Conservation (phyloP, 2,888 invertebrate species). For the Mystacides longicornis region DNA sequence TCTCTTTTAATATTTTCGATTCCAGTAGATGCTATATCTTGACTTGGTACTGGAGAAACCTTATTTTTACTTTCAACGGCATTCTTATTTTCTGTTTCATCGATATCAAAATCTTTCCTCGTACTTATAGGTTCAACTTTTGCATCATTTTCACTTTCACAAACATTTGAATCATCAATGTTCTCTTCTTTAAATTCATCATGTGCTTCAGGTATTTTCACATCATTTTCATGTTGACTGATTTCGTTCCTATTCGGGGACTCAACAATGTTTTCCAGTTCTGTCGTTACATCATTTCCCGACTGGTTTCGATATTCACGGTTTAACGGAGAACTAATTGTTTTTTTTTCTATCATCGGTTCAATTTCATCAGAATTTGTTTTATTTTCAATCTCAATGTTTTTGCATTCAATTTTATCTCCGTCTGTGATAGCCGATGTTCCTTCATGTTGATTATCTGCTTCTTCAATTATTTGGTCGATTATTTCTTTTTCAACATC, state of each 20-base stretch:
- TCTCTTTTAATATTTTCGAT: no score
- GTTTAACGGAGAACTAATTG: not conserved
- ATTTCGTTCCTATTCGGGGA: not conserved
- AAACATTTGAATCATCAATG: not conserved
- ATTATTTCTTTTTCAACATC: no score
- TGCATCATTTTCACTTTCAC: not conserved
- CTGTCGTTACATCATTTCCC: not conserved
- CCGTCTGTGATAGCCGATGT: not conserved
- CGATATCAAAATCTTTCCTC: not conserved
- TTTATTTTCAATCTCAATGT: not conserved
- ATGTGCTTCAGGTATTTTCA: not conserved
- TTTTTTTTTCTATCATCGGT: not conserved
- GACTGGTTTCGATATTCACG: not conserved
- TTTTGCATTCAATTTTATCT: not conserved
- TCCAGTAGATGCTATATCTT: no score
- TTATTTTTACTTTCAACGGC: not conserved
- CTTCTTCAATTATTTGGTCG: no score
- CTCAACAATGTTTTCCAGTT: not conserved
- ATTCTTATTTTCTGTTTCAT: not conserved
- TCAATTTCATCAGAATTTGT: not conserved
- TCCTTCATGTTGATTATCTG: not conserved
- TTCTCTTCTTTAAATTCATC: conserved; percentile 4
- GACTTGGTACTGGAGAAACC: no score
- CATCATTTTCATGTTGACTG: not conserved
- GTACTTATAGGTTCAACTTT: not conserved